These are phyloP conservation scores for Catamblyrhynchus diadema DNA, from an alignment of 2,797 vertebrate species.

Conservation along the genomic window DNA sequence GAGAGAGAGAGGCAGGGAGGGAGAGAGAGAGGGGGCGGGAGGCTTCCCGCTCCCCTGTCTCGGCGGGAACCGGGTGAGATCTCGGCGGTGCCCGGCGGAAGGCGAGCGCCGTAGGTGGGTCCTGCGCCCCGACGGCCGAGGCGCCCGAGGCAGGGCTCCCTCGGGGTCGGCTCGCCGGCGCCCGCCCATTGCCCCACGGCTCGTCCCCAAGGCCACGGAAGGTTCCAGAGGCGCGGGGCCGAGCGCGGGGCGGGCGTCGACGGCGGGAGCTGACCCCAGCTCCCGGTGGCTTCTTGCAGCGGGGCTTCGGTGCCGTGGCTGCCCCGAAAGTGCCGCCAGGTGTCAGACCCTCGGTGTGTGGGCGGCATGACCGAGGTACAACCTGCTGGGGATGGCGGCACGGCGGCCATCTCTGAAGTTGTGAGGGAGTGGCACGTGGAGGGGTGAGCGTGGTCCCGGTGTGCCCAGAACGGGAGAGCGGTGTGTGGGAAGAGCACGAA, in stretches of 20 bases:
- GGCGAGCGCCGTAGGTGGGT: neutral
- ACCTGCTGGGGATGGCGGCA: fast-evolving
- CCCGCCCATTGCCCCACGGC: fast-evolving
- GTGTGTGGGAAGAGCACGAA: fast-evolving
- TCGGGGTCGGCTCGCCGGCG: too few relatives aligned
- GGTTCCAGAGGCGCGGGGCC: neutral
- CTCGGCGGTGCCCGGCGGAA: neutral
- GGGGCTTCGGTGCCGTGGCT: fast-evolving
- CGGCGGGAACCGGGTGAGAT: neutral
- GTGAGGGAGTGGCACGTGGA: neutral
- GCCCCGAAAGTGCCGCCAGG: neutral
- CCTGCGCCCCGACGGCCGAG: neutral
- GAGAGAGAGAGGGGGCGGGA: neutral
- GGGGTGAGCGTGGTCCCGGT: neutral
- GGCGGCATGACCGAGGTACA: fast-evolving
- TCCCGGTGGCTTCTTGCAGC: neutral
- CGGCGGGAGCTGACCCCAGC: too few relatives aligned
- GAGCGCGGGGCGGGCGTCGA: neutral
- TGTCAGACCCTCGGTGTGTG: fast-evolving
- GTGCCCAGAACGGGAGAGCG: fast-evolving
- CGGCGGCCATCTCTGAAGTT: neutral
- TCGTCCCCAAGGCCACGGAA: neutral
- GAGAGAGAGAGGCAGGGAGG: neutral
- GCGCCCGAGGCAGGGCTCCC: neutral
- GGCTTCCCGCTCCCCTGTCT: too few relatives aligned